Conservation (phyloP, 2,113 vertebrate species). For the Pan paniscus region DNA sequence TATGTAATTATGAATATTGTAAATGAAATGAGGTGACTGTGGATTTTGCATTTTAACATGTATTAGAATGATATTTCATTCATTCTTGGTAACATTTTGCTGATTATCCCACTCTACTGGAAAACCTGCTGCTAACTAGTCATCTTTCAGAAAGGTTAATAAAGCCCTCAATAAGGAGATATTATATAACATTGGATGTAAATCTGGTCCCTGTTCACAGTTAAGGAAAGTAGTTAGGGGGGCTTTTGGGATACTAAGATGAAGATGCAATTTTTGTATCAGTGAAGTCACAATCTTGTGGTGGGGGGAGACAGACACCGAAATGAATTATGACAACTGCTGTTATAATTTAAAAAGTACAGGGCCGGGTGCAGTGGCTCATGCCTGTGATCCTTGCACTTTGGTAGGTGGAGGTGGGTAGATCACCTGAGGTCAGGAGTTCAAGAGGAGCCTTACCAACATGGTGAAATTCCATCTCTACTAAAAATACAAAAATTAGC, state of each 20-base stretch:
- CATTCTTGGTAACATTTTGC: slow-evolving; percentile 41
- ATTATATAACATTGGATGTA: background rate
- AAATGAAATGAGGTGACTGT: slow-evolving; percentile 59
- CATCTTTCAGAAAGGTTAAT: background rate
- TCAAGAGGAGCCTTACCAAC: too few relatives aligned
- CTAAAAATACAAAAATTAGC: too few relatives aligned
- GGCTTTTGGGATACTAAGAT: background rate
- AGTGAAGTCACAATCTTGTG: background rate
- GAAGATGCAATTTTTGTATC: background rate
- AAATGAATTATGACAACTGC: background rate
- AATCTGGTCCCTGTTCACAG: background rate
- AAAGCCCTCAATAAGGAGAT: background rate
- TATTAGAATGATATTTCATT: background rate
- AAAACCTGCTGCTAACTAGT: background rate
- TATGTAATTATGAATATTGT: slow-evolving; percentile 71
- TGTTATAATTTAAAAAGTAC: background rate
- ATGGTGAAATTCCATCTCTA: too few relatives aligned
- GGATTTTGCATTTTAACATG: background rate
- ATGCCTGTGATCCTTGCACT: too few relatives aligned
- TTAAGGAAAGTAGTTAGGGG: background rate
- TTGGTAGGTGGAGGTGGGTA: background rate
- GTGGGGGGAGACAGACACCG: background rate
- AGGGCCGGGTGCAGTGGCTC: too few relatives aligned
- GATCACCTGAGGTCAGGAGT: background rate
- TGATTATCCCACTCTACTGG: background rate